phyloP scores from a whole-genome alignment of 1,140 invertebrate genomes.

The Drosophila lini region DNA sequence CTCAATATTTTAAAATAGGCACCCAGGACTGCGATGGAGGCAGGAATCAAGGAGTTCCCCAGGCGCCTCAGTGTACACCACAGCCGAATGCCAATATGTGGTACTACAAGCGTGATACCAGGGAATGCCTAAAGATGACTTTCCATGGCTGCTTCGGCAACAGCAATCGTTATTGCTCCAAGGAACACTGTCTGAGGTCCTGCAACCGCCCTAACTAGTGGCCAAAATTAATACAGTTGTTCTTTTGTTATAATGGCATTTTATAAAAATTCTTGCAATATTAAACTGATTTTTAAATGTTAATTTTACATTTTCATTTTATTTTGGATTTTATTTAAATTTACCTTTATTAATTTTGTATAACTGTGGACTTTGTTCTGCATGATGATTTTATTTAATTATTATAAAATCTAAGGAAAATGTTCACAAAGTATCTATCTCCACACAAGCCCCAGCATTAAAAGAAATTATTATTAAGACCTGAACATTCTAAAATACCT shows the following conservation, averaged over 20 bases:
- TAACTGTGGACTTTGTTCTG: not conserved
- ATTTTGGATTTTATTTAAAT: not conserved
- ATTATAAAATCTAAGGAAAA: not conserved
- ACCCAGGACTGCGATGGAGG: conserved; percentile 12
- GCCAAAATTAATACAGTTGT: too few relatives aligned
- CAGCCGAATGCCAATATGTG: conserved; percentile 10
- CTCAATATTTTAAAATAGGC: not conserved
- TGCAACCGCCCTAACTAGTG: not conserved
- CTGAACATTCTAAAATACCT: too few relatives aligned
- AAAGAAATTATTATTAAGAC: not conserved
- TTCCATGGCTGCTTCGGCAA: conserved; percentile 9
- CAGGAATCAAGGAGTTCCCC: conserved; percentile 7
- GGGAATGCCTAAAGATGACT: not conserved
- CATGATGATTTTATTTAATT: not conserved
- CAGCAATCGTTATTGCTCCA: conserved; percentile 11
- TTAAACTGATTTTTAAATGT: not conserved
- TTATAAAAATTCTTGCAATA: not conserved
- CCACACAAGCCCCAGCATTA: too few relatives aligned
- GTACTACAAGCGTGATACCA: not conserved
- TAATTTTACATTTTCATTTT: not conserved
- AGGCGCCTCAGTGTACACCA: conserved; percentile 3
- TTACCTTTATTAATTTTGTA: not conserved
- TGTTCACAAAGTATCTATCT: not conserved
- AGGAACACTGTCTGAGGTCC: conserved; percentile 9
- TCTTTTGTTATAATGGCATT: not conserved